phyloP scores from a whole-genome alignment of 2,797 vertebrate species.

The Adrianichthys oophorus region DNA sequence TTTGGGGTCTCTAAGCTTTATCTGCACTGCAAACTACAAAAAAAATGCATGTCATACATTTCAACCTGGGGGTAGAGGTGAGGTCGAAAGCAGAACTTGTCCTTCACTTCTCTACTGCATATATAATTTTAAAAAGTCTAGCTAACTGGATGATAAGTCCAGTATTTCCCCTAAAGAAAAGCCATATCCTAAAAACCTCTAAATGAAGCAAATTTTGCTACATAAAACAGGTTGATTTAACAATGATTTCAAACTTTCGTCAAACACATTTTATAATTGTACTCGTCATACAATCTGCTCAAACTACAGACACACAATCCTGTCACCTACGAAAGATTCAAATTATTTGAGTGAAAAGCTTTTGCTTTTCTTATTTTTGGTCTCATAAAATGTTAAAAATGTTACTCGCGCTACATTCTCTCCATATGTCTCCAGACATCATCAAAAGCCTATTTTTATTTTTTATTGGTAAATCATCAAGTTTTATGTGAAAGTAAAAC shows the following conservation, averaged over 20 bases:
- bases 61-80: no score
- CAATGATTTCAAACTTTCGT: not conserved
- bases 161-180: no score
- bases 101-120: no score
- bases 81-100: no score
- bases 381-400: constrained; percentile 57
- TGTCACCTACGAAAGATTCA: constrained; percentile 23
- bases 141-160: no score
- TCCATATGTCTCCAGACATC: constrained; percentile 75
- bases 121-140: no score
- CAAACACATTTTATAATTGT: constrained; percentile 1
- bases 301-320: constrained; percentile 7
- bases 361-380: constrained; percentile 47
- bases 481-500: constrained; percentile 81
- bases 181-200: no score
- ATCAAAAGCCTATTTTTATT: constrained; percentile 75
- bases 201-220: no score
- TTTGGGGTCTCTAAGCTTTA: no score
- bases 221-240: no score
- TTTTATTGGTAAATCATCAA: constrained; percentile 80
- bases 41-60: no score
- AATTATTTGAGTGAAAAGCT: constrained; percentile 24
- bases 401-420: constrained; percentile 54
- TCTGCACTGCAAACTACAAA: no score
- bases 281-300: not conserved